Conservation (phyloP, 1,140 invertebrate genomes). For the Mizuhopecten yessoensis region DNA sequence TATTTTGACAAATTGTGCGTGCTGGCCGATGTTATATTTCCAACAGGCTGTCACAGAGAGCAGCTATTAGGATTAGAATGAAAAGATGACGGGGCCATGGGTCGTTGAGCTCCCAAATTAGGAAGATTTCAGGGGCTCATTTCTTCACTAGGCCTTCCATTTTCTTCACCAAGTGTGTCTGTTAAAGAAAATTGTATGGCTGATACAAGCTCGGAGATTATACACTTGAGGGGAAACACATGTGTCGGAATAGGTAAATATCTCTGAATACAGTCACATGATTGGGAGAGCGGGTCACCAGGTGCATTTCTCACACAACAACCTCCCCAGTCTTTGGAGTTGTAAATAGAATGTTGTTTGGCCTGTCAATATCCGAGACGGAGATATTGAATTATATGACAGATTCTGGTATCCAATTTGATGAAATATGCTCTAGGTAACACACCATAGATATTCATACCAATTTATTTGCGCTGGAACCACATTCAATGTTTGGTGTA, state of each 20-base stretch:
- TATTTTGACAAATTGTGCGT: slow-evolving; percentile 34
- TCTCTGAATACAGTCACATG: slow-evolving; percentile 23
- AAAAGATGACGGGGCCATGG: not conserved
- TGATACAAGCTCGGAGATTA: not conserved
- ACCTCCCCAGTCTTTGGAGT: not conserved
- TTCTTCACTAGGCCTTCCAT: not conserved
- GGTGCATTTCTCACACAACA: slow-evolving; percentile 16
- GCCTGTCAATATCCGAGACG: not conserved
- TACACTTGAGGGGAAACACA: not conserved
- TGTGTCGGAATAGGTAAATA: not conserved
- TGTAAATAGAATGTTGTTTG: slow-evolving; percentile 5
- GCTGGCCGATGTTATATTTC: not conserved
- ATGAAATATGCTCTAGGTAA: not conserved
- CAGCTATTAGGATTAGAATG: not conserved
- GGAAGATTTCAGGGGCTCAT: not conserved
- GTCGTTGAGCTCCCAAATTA: not conserved
- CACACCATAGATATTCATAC: not conserved
- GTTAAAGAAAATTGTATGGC: no score
- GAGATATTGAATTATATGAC: slow-evolving; percentile 12
- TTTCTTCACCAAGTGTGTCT: no score
- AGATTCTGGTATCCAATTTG: not conserved
- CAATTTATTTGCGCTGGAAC: not conserved
- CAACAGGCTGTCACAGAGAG: not conserved
- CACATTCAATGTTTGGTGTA: no score
- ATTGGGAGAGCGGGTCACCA: not conserved